Evolutionary conservation across 2,113 vertebrate genomes (phyloP).

Genomic region (Mustelus asterias): DNA sequence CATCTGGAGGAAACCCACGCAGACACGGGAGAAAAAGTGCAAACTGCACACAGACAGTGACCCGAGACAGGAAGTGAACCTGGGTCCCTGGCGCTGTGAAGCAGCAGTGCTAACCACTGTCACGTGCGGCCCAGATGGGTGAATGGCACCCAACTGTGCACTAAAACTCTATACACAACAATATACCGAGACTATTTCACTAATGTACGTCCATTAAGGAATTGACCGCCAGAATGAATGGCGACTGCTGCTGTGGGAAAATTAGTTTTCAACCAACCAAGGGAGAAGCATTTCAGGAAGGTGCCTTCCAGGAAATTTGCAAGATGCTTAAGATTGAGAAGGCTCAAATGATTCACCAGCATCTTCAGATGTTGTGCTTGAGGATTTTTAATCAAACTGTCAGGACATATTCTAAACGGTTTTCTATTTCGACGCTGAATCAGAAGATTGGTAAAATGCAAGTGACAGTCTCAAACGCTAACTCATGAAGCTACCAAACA

Average conservation of each 20-base stretch:
- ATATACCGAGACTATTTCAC: neutral
- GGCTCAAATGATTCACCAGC: neutral
- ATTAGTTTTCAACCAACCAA: neutral
- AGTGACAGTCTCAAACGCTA: neutral
- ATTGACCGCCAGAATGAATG: neutral
- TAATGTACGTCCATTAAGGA: neutral
- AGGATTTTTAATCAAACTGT: neutral
- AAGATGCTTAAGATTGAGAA: neutral
- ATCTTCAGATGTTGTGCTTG: neutral
- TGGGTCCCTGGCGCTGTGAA: too few species aligned
- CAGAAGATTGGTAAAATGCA: neutral
- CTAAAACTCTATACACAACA: neutral
- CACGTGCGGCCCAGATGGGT: neutral
- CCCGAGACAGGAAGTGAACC: too few species aligned
- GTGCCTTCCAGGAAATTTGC: neutral
- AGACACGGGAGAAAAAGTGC: too few species aligned
- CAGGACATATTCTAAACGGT: neutral
- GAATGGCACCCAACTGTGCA: neutral
- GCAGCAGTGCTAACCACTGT: too few species aligned
- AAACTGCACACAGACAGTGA: too few species aligned
- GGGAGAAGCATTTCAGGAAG: neutral
- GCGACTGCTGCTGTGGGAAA: neutral
- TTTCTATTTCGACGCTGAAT: neutral
- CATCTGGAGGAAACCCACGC: too few species aligned
- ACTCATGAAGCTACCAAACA: neutral